Evolutionary conservation across 2,888 invertebrate genomes (phyloP).

Genomic region (Galeopsomyia nigrocyanea): DNA sequence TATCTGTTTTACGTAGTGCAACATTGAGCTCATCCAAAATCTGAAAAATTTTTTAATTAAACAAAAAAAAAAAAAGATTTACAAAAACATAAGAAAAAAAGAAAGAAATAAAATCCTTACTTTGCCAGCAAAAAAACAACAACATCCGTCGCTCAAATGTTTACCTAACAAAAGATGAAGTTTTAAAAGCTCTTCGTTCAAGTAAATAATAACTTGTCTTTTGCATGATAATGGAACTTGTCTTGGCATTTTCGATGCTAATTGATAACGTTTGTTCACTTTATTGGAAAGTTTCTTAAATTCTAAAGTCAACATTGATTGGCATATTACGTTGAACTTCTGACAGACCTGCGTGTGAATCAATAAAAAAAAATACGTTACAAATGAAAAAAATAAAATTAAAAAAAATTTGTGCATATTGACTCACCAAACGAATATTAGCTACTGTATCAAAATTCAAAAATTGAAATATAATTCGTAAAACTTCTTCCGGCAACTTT

Average conservation of each 20-base stretch:
- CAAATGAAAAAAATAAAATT: background rate
- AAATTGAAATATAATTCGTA: slow-evolving; percentile 1
- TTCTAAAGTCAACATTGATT: background rate
- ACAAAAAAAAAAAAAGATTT: background rate
- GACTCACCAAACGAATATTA: slow-evolving; percentile 25
- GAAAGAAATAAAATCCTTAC: slow-evolving; percentile 8
- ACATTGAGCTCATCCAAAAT: background rate
- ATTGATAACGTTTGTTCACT: background rate
- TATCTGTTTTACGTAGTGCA: background rate
- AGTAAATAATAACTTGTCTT: slow-evolving; percentile 13
- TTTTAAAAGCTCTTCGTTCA: slow-evolving; percentile 11
- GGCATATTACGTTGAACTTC: slow-evolving; percentile 4
- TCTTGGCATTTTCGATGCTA: background rate
- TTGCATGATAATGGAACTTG: background rate
- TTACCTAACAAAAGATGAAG: background rate
- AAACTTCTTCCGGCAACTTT: slow-evolving; percentile 25
- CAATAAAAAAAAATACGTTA: too few relatives aligned
- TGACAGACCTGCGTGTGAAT: background rate
- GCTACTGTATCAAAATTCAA: slow-evolving; percentile 4
- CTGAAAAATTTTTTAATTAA: background rate
- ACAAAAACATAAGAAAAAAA: background rate
- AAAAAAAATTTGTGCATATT: background rate
- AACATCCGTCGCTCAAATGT: slow-evolving; percentile 3
- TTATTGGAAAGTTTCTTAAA: background rate
- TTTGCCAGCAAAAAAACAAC: slow-evolving; percentile 27